A percentile compares a stretch with the other conserved stretches of the same genome.
phyloP scores from a whole-genome alignment of 2,888 invertebrate genomes.

The Chrysolina oricalcia region DNA sequence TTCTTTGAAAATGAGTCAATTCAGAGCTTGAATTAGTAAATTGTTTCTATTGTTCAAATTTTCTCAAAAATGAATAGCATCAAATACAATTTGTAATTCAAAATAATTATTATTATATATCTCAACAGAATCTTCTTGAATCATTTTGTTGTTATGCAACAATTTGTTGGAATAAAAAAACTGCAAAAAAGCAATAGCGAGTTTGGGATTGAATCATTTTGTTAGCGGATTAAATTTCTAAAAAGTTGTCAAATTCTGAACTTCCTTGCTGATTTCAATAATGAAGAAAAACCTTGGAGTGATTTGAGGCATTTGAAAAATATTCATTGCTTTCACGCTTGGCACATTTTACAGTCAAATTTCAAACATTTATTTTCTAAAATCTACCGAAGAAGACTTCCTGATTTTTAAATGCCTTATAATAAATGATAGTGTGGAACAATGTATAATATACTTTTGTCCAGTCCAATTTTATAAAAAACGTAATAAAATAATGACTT shows the following conservation, averaged over 20 bases:
- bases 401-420: neutral
- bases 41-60: no score
- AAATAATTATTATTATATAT: no score
- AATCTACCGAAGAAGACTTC: neutral
- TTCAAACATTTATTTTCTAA: slow-evolving; percentile 24
- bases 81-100: no score
- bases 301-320: slow-evolving; percentile 16
- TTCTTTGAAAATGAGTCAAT: no score
- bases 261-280: no score
- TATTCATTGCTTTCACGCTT: slow-evolving; percentile 33
- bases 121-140: no score
- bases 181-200: no score
- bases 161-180: neutral
- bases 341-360: slow-evolving; percentile 51
- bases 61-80: no score
- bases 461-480: neutral
- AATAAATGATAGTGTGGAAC: neutral
- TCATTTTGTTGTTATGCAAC: no score
- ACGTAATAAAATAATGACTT: neutral
- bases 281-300: neutral
- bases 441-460: neutral
- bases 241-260: no score
- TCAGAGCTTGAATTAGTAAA: no score
- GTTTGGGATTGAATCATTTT: neutral
- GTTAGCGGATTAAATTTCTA: no score